Percentiles rank a stretch among this genome's conserved stretches.
Evolutionary conservation across 2,888 invertebrate species (phyloP).

Genomic region (Chrysolina haemoptera): DNA sequence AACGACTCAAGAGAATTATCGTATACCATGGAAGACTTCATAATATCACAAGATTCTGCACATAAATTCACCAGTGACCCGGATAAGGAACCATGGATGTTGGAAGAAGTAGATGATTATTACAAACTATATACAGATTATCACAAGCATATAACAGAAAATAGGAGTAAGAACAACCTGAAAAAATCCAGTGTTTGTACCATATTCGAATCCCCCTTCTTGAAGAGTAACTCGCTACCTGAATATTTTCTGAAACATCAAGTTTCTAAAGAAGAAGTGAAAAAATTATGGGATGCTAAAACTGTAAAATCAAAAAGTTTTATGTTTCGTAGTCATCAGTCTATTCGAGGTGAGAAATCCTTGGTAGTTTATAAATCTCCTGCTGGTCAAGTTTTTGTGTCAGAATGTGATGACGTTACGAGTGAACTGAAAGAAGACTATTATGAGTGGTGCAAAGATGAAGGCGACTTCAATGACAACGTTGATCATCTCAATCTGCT

Average conservation of each 20-base stretch:
- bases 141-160: conserved; percentile 28
- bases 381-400: conserved; percentile 59
- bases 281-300: conserved; percentile 59
- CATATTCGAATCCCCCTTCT: conserved; percentile 57
- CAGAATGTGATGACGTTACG: conserved; percentile 54
- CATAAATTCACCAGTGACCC: conserved; percentile 43
- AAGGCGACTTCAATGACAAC: conserved; percentile 30
- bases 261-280: conserved; percentile 55
- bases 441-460: conserved; percentile 45
- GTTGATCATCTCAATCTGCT: conserved; percentile 45
- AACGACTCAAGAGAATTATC: conserved; percentile 69
- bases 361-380: conserved; percentile 61
- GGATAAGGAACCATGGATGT: conserved; percentile 75
- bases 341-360: conserved; percentile 50
- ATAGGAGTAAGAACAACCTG: conserved; percentile 30
- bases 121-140: conserved; percentile 52
- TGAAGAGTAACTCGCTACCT: conserved; percentile 55
- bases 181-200: conserved; percentile 35
- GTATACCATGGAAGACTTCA: conserved; percentile 62
- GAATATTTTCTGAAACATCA: conserved; percentile 49
- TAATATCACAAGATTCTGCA: conserved; percentile 42
- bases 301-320: conserved; percentile 43
- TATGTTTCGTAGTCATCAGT: conserved; percentile 43
- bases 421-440: conserved; percentile 47
- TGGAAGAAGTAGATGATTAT: conserved; percentile 72